Conservation (phyloP, 64 coral and sea anemone species). For the Stichodactyla helianthus region DNA sequence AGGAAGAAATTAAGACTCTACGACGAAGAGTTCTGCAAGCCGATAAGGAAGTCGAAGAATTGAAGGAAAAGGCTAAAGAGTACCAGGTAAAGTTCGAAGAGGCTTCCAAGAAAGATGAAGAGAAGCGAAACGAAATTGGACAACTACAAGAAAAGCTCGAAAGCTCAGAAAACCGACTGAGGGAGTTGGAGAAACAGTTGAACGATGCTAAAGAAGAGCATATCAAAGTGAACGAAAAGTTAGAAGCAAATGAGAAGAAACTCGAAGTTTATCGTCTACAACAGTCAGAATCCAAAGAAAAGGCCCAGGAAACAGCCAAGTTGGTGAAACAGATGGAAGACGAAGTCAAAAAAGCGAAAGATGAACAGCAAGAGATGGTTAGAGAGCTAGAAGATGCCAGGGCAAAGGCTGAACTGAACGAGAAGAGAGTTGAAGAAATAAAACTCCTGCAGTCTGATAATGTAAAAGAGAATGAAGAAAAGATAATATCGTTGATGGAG, state of each 20-base stretch:
- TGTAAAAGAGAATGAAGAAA: conserved; percentile 21
- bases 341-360: conserved; percentile 26
- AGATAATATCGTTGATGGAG: conserved; percentile 2
- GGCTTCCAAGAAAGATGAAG: background rate
- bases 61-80: background rate
- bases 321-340: conserved; percentile 28
- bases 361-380: background rate
- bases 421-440: conserved; percentile 26
- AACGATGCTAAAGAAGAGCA: conserved; percentile 36
- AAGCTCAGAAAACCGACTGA: background rate
- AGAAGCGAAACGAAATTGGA: background rate
- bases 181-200: conserved; percentile 14
- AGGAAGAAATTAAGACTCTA: conserved; percentile 49
- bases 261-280: background rate
- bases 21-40: conserved; percentile 31
- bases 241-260: conserved; percentile 31
- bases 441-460: conserved; percentile 16
- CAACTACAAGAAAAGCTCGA: conserved; percentile 9
- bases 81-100: conserved; percentile 4
- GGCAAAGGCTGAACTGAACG: background rate
- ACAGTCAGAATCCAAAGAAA: conserved; percentile 3
- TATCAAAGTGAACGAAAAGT: background rate
- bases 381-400: conserved; percentile 36
- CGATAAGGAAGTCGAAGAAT: conserved; percentile 42
- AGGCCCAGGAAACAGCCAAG: background rate